Conservation (phyloP, 2,888 invertebrate species). For the Aproaerema taeniolella region DNA sequence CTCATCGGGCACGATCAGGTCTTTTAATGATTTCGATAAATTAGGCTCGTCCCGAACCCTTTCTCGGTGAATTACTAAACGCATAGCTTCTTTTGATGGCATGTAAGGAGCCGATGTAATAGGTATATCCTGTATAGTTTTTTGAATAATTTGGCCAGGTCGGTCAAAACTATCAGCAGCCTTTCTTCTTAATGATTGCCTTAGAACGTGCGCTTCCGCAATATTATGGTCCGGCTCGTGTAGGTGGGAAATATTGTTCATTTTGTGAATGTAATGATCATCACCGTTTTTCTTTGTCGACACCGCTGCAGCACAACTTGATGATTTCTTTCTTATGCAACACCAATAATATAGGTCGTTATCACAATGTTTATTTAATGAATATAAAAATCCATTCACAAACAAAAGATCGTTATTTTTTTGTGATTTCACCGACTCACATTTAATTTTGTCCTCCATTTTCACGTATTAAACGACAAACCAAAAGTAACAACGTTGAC, state of each 20-base stretch:
- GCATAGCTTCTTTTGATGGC: constrained; percentile 7
- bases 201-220: neutral
- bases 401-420: too few relatives aligned
- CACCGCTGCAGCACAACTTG: constrained; percentile 5
- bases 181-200: constrained; percentile 5
- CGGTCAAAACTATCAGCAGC: constrained; percentile 7
- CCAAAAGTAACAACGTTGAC: too few relatives aligned
- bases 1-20: constrained; percentile 10
- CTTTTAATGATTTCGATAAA: constrained; percentile 8
- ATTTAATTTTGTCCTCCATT: too few relatives aligned
- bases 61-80: constrained; percentile 7
- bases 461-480: too few relatives aligned
- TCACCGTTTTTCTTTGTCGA: constrained; percentile 6
- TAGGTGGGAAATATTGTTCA: constrained; percentile 4
- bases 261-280: constrained; percentile 2
- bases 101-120: constrained; percentile 6
- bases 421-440: too few relatives aligned
- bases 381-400: constrained; percentile 4
- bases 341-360: constrained; percentile 6
- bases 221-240: constrained; percentile 8
- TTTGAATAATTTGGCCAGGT: constrained; percentile 7
- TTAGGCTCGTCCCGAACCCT: constrained; percentile 2
- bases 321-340: constrained; percentile 5
- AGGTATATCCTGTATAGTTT: constrained; percentile 3
- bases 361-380: neutral